Evolutionary conservation across 2,113 vertebrate genomes (phyloP), one percentile per base, ranked within the genome.

Genomic region (Spilogale gracilis): DNA sequence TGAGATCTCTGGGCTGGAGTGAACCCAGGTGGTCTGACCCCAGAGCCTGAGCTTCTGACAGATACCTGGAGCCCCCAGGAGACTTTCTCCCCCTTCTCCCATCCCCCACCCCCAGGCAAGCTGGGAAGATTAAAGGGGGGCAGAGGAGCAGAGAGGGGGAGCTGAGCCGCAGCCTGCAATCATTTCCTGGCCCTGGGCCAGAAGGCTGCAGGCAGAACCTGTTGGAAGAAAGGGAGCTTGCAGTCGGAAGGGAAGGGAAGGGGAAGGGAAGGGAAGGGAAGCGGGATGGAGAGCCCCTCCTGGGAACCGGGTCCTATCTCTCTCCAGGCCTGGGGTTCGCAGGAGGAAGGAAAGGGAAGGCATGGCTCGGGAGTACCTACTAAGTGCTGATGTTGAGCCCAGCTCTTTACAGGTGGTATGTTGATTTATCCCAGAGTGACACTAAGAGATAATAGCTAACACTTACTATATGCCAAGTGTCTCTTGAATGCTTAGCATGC

Each of bases 181-280:
- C 73, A 9, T 4, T n/a, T 71, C 92, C 82, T 79, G 97, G 94
- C 92, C 73, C 78, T 5, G 67, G 78, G 87, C 95, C 96, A 97
- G 78, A 60, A 76, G 27, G 63, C 56, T 52, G 89, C 79, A 81
- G 83, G 45, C 4, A 14, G 92, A 73, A 86, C 83, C 92, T 90
- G 56, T 5, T 65, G 58, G 30, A 73, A 61, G 54, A 54, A 38
- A 43, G 13, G 50, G 63, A 25, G 54, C 13, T 80, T 56, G 32
- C 17, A 25, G 50, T 73, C 67, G 43, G 20, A 2, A 1, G 58
- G 18, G 58, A 1, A 20, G 18, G 58, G 6, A 2, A 58, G 21
- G 60, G 9, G 60, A 61, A 61, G 21, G 21, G 23, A 61, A 61
- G 60, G 2, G 13, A 32, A 27, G 32, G 30, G 38, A 6, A 20